These are phyloP conservation scores for Pyrgilauda ruficollis DNA, from an alignment of 2,113 vertebrate species.

Conservation along the genomic window DNA sequence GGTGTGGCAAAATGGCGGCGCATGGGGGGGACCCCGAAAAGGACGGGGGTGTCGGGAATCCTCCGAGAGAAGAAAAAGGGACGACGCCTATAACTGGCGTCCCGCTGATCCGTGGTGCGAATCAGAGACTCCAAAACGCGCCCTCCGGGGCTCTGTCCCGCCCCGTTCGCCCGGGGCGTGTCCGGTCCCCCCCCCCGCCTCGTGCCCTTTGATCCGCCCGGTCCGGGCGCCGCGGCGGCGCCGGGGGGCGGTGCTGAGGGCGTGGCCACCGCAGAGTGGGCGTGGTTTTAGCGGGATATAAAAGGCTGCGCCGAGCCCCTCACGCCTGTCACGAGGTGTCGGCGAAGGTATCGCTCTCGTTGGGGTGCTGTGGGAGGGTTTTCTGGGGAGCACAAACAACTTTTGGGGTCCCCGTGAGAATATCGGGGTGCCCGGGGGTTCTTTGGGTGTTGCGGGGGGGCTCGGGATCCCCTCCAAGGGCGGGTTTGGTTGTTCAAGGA, in stretches of 20 bases:
- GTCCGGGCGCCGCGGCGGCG: background rate
- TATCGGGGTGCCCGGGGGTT: rapidly evolving
- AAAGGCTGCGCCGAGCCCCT: rapidly evolving
- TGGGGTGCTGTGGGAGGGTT: rapidly evolving
- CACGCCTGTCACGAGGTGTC: rapidly evolving
- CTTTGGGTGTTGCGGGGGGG: rapidly evolving
- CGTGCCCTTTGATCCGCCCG: background rate
- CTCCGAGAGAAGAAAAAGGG: rapidly evolving
- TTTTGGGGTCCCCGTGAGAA: rapidly evolving
- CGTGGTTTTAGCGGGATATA: rapidly evolving
- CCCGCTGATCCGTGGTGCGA: rapidly evolving
- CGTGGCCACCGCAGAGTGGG: rapidly evolving
- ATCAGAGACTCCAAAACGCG: rapidly evolving
- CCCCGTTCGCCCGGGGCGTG: background rate
- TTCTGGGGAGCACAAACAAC: rapidly evolving
- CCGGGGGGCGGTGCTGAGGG: background rate
- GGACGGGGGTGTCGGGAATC: rapidly evolving
- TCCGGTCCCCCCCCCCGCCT: background rate
- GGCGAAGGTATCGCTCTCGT: rapidly evolving
- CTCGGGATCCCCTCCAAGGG: too few species aligned
- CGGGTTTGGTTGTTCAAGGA: background rate
- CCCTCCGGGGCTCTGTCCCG: rapidly evolving
- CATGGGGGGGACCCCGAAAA: background rate
- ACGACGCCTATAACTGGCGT: rapidly evolving
- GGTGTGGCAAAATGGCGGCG: background rate